These are phyloP conservation scores for Polia nebulosa DNA, from an alignment of 2,888 invertebrate species.

Conservation along the genomic window DNA sequence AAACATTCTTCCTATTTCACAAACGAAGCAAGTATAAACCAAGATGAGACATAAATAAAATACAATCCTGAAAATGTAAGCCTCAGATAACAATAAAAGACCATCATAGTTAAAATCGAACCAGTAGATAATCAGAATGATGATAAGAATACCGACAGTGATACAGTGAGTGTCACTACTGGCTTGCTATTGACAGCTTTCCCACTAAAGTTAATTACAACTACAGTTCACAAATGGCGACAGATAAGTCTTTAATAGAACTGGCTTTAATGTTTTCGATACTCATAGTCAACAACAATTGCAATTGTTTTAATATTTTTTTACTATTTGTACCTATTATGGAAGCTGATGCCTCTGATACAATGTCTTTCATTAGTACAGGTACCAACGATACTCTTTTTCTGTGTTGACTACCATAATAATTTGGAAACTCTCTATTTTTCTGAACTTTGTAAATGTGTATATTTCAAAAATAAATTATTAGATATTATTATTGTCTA, in stretches of 20 bases:
- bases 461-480: no score
- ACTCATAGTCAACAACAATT: neutral
- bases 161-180: conserved; percentile 46
- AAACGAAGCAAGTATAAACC: neutral
- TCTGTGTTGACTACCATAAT: no score
- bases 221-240: conserved; percentile 60
- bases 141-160: conserved; percentile 50
- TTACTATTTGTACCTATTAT: no score
- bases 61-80: conserved; percentile 16
- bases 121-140: conserved; percentile 27
- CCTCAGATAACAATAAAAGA: conserved; percentile 9
- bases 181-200: conserved; percentile 51
- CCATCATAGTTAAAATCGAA: conserved; percentile 15
- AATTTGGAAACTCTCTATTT: no score
- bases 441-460: no score
- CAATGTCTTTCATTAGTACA: no score
- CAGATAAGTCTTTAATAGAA: conserved; percentile 43
- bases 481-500: no score
- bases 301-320: no score
- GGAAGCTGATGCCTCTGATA: no score
- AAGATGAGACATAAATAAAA: neutral
- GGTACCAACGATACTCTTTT: no score
- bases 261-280: conserved; percentile 26
- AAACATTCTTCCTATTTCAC: conserved; percentile 2
- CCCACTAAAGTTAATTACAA: conserved; percentile 48